Percentiles rank a stretch among this genome's conserved stretches.
These are phyloP conservation scores for Lasioglossum zephyrum DNA, from an alignment of 2,888 invertebrate species.

Conservation along the genomic window DNA sequence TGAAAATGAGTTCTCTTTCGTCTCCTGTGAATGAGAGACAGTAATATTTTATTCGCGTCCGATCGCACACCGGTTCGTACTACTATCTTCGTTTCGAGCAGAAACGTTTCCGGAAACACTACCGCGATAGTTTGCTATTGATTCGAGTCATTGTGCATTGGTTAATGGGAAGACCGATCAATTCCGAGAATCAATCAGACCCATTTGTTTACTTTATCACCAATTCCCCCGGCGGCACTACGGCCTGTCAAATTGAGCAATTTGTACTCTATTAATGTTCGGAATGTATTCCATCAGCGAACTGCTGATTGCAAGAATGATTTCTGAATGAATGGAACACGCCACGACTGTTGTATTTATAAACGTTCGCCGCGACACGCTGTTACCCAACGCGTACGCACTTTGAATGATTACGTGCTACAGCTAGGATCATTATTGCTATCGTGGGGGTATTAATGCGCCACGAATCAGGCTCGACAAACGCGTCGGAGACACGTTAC, in stretches of 20 bases:
- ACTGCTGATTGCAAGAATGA: constrained; percentile 2
- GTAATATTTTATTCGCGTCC: neutral
- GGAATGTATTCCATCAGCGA: neutral
- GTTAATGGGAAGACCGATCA: neutral
- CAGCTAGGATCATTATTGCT: neutral
- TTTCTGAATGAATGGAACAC: neutral
- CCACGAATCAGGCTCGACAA: neutral
- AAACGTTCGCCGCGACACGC: neutral
- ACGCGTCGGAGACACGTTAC: neutral
- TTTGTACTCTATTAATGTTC: neutral
- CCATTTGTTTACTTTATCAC: neutral
- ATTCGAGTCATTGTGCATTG: neutral
- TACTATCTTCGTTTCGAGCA: neutral
- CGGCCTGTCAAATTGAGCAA: neutral
- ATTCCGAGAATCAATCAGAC: neutral
- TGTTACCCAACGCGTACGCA: neutral
- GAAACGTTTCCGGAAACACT: neutral
- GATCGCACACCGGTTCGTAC: neutral
- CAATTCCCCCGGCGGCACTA: neutral
- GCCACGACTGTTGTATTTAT: neutral
- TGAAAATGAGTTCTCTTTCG: neutral
- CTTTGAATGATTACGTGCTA: neutral
- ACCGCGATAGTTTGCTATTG: neutral
- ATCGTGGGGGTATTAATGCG: neutral
- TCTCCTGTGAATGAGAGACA: too few relatives aligned